Base-by-base conservation (phyloP, 2,797 vertebrate species). In the Enteromius argenteus region DNA sequence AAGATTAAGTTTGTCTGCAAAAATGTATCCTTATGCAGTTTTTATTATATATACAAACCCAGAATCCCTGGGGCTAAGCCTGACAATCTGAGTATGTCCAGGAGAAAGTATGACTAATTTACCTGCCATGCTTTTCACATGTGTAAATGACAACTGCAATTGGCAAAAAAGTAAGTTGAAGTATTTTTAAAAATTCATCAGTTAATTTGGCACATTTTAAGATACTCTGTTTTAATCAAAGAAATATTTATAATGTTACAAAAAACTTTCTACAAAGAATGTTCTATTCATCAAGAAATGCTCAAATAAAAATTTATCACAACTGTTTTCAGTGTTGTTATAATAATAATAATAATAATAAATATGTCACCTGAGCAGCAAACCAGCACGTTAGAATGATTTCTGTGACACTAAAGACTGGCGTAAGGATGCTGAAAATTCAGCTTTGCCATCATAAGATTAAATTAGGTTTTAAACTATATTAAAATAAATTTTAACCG, bases 81-180 rank as follows among this genome's bases (percentile, higher is more conserved):
- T 64, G 30, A 8, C 27, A 81, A 27, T 77, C 27, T 68, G 53
- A 69, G 17, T n/a, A 72, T 67, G 32, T 86, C 81, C 76, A 68
- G 49, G 49, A 72, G 66, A 84, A 80, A 58, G 56, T 62, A 80
- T 87, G 58, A 89, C 46, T 23, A 83, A 87, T 68, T 72, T 78
- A 82, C 53, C 49, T 81, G 71, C 58, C 68, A 67, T 46, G 49
- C 44, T 72, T 84, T 84, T 62, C 42, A 68, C 51, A 81, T 23
- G 32, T 81, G 80, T 64, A 74, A 35, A 56, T 23, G 32, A 37
- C 66, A 64, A 75, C n/a, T 51, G 58, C 60, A 66, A 14, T 2
- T 75, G 30, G 14, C 17, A 44, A 81, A 76, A 56, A 76, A 56
- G 15, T 17, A 62, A 64, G 56, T 27, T 46, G 23, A 44, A 35